Evolutionary conservation across 2,113 vertebrate species (phyloP), one percentile per base, ranked within the genome.

Genomic region (Stercorarius parasiticus): DNA sequence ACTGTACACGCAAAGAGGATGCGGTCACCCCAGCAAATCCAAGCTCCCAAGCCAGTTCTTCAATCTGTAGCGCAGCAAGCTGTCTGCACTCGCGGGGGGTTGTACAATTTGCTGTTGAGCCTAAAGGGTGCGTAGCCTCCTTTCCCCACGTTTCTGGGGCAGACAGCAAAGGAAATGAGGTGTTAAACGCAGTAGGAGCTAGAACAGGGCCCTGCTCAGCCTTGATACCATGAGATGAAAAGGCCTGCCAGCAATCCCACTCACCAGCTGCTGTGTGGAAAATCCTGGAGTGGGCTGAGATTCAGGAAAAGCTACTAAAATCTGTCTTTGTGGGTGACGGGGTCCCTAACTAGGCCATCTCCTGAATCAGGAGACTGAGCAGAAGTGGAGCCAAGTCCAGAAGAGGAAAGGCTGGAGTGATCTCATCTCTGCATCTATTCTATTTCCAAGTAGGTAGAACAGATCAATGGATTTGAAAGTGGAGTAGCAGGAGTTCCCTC

Each of bases 181-280:
- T 90, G 95, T 91, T 89, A 96, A 97, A 93, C 73, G 23, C 66
- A 29, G 87, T 15, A 92, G 92, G 92, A 96, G 82, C 86, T 59
- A 52, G 36, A 91, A 74, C 18, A 25, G 34, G 78, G 73, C 81
- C 84, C 73, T 91, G 86, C 81, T 94, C 89, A 95, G 95, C 95
- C 87, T 95, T 77, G 92, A 93, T 96, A 90, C 82, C 90, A 70
- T 55, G 82, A 88, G 92, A 90, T 74, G 72, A 32, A 82, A 80
- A 96, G 90, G 92, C 87, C 85, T 94, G 96, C 95, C 95, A 97
- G 78, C 53, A 80, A 77, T 96, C 96, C 95, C 82, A 95, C 96
- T 96, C 96, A 96, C 87, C 96, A 94, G 96, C 96, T 97, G 96
- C 53, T 2, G 0, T 42, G 73, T 50, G 53, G 96, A 95, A 90